phyloP scores from a whole-genome alignment of 2,888 invertebrate species.

The Osedax frankpressi region DNA sequence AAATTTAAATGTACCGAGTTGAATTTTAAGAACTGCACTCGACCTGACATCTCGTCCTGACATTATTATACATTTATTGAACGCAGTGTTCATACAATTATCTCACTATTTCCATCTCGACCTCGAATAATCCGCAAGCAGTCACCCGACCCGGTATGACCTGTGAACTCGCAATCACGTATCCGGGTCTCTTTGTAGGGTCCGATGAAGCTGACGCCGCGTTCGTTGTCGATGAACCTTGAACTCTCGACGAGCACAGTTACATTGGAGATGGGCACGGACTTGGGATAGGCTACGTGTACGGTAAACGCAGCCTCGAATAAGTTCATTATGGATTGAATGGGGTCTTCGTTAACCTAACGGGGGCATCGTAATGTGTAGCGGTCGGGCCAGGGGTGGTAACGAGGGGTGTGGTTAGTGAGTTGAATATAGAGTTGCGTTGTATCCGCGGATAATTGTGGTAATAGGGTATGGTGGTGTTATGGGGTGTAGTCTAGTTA shows the following conservation, averaged over 20 bases:
- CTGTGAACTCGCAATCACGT: not conserved
- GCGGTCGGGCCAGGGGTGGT: constrained; percentile 8
- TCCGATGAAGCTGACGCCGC: constrained; percentile 23
- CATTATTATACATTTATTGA: too few relatives aligned
- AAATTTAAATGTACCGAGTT: too few relatives aligned
- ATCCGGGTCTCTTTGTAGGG: constrained; percentile 16
- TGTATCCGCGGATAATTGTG: not conserved
- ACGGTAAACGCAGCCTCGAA: constrained; percentile 25
- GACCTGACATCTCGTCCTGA: too few relatives aligned
- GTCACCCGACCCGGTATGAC: too few relatives aligned
- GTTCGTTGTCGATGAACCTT: constrained; percentile 24
- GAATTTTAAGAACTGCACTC: too few relatives aligned
- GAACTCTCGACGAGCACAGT: constrained; percentile 11
- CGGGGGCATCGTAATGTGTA: constrained; percentile 19
- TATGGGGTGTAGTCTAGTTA: too few relatives aligned
- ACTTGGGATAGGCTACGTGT: constrained; percentile 16
- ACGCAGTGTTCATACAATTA: too few relatives aligned
- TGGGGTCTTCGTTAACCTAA: constrained; percentile 21
- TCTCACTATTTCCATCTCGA: too few relatives aligned
- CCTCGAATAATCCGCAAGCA: too few relatives aligned
- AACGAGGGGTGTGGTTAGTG: constrained; percentile 16
- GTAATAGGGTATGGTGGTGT: too few relatives aligned
- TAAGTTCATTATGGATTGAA: constrained; percentile 27
- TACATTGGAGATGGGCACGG: constrained; percentile 2
- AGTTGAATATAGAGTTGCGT: too few relatives aligned